phyloP scores from a whole-genome alignment of 1,140 invertebrate species.

The Diachasmimorpha longicaudata region DNA sequence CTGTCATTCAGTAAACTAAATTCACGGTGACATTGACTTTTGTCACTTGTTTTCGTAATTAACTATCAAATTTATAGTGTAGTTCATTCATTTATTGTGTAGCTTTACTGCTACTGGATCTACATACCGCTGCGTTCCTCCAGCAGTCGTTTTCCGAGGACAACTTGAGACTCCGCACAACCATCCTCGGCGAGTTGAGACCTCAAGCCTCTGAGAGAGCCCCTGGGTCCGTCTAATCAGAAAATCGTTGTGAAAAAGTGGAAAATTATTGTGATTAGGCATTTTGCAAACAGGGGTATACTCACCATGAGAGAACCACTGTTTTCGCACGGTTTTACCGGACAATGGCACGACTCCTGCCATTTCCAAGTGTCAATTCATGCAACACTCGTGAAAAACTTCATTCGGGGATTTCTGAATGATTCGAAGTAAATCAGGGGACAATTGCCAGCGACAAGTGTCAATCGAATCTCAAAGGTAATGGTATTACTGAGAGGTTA shows the following conservation, averaged over 20 bases:
- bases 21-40: too few relatives aligned
- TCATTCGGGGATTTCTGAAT: background rate
- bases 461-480: background rate
- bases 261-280: background rate
- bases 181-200: conserved; percentile 80
- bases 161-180: conserved; percentile 80
- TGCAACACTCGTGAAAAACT: background rate
- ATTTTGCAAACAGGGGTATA: too few relatives aligned
- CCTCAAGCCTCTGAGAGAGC: conserved; percentile 70
- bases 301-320: conserved; percentile 16
- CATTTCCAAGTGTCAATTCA: background rate
- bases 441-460: background rate
- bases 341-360: conserved; percentile 14
- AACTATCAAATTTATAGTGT: too few relatives aligned
- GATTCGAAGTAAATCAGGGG: background rate
- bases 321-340: conserved; percentile 8
- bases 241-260: background rate
- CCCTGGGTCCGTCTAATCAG: conserved; percentile 69
- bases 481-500: background rate
- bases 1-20: too few relatives aligned
- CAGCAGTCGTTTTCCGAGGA: conserved; percentile 76
- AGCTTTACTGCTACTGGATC: too few relatives aligned
- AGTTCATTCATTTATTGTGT: too few relatives aligned
- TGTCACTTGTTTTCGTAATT: too few relatives aligned
- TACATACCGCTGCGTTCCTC: conserved; percentile 72